Base-by-base conservation (phyloP, 1,140 invertebrate species). In the Teleogryllus occipitalis region DNA sequence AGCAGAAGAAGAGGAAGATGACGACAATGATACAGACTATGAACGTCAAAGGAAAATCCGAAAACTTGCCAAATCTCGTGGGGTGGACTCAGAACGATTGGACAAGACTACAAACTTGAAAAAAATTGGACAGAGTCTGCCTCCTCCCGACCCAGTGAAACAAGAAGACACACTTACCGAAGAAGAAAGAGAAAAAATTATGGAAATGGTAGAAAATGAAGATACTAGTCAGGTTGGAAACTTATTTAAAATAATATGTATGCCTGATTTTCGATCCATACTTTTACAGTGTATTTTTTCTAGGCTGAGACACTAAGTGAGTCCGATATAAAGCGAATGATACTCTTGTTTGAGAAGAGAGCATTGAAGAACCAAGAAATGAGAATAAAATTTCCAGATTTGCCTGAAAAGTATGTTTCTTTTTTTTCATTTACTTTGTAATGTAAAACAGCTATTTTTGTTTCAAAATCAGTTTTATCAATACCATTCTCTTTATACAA, bases 311-410 rank as follows among this genome's bases (percentile, higher is more conserved):
- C 93, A 7, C 85, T 99, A 54, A 95, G 98, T 89, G 97, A 98
- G 83, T 90, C 91, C 47, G 91, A 91, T 74, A 88, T 99, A 3
- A 98, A 98, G 84, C 93, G 94, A 85, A 91, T 98, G 84, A 90
- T 98, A 54, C 87, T 98, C 18, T 89, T 94, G 75, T 98, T 99
- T 89, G 98, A 99, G 85, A 99, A 99, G 84, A 91, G 94, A 84
- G 93, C 94, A 74, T 87, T 98, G 0, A 97, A 94, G 86, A 99
- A 99, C 86, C 94, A 98, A 85, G 98, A 99, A 88, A 96, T 98
- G 93, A 90, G 98, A 83, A 98, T 99, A 0, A 99, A 99, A 87
- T 99, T 97, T 88, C 95, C 97, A 6, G 98, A 99, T 86, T 92
- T 95, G 83, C 96, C 98, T 73, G 96, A 98, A 85, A 98, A 79